Percentiles rank a stretch among this genome's conserved stretches.
Evolutionary conservation across 2,113 vertebrate genomes (phyloP).

Genomic region (Taurulus bubalis): DNA sequence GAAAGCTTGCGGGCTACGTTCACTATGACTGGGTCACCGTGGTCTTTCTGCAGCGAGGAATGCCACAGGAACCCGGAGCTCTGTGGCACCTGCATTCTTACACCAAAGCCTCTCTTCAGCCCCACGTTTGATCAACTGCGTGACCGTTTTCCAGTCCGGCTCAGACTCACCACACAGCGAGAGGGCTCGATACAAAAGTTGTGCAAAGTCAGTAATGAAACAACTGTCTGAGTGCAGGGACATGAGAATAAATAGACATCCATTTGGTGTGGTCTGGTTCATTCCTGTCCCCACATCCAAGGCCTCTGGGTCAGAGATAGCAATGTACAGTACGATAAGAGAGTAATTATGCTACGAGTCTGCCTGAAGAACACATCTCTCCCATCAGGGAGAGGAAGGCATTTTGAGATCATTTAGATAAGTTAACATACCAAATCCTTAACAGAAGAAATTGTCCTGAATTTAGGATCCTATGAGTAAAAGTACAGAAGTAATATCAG

Average conservation of each 20-base stretch:
- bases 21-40: conserved; percentile 46
- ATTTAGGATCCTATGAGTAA: conserved; percentile 3
- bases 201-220: conserved; percentile 49
- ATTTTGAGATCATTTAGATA: background rate
- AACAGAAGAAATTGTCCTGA: background rate
- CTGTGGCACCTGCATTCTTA: conserved; percentile 77
- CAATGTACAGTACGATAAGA: conserved; percentile 35
- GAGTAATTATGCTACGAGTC: conserved; percentile 41
- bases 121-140: conserved; percentile 69
- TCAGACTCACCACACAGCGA: conserved; percentile 31
- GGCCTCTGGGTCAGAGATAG: conserved; percentile 44
- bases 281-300: conserved; percentile 16
- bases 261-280: conserved; percentile 41
- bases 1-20: conserved; percentile 40
- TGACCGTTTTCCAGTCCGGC: conserved; percentile 56
- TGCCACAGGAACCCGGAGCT: conserved; percentile 68
- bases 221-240: conserved; percentile 39
- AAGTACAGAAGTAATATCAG: background rate
- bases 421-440: background rate
- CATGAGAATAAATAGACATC: conserved; percentile 40
- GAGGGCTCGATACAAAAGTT: conserved; percentile 47
- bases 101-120: conserved; percentile 49
- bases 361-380: conserved; percentile 22
- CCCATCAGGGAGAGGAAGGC: conserved; percentile 17
- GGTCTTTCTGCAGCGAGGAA: conserved; percentile 67